Evolutionary conservation across 37 sponge, comb jelly and placozoan genomes (phyloP).

Genomic region (Lycopodina hypogea): DNA sequence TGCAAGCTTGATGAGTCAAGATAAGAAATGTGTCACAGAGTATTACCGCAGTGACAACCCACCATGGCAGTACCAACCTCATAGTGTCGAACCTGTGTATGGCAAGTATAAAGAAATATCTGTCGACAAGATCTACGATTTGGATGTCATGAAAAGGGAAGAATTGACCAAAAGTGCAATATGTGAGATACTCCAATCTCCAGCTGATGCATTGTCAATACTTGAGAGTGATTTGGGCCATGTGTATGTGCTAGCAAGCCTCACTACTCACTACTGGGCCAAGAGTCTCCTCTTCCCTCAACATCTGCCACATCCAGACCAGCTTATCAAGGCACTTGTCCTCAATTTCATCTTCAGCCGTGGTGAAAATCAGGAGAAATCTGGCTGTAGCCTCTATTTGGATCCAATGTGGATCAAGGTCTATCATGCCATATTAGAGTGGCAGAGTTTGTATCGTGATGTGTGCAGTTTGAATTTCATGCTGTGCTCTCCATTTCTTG

Average conservation of each 20-base stretch:
- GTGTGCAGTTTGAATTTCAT: background rate
- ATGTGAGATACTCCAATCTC: background rate
- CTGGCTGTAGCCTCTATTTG: background rate
- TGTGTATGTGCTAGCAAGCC: background rate
- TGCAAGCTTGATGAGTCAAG: background rate
- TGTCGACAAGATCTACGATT: background rate
- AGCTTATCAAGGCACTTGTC: slow-evolving; percentile 2
- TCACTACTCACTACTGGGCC: slow-evolving; percentile 1
- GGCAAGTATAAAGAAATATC: background rate
- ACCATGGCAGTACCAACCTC: background rate
- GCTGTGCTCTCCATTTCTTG: background rate
- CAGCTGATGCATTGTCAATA: background rate
- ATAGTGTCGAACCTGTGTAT: background rate
- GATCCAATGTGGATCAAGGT: slow-evolving; percentile 14
- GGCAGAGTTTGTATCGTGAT: slow-evolving; percentile 6
- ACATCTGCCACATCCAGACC: background rate
- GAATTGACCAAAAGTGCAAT: background rate
- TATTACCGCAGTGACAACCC: slow-evolving; percentile 2
- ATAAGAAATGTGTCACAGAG: background rate
- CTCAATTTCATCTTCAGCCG: background rate
- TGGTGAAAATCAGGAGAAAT: background rate
- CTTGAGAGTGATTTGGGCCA: background rate
- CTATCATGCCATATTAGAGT: slow-evolving; percentile 6
- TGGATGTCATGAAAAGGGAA: background rate
- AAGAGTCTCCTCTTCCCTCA: background rate